Evolutionary conservation across 2,113 vertebrate species (phyloP).

Genomic region (Dipodomys stephensi): DNA sequence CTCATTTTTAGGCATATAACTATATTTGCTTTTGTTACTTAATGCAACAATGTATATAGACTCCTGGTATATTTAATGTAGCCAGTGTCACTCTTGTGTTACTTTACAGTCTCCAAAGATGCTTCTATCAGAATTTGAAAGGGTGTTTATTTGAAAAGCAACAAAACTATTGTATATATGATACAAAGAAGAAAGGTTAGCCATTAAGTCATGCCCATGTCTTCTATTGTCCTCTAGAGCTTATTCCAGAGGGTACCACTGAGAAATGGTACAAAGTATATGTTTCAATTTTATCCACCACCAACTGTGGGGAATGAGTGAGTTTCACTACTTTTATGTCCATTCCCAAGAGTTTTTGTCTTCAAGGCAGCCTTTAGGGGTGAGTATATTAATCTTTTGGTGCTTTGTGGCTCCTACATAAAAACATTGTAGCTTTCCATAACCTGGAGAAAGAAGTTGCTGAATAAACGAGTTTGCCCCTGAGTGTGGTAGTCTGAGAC

Average conservation of each 20-base stretch:
- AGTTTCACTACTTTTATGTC: neutral
- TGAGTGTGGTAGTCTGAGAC: neutral
- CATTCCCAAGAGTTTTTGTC: neutral
- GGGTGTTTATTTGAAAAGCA: neutral
- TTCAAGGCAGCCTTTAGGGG: neutral
- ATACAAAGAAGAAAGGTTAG: neutral
- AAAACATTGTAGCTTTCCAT: neutral
- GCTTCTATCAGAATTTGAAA: neutral
- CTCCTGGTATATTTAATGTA: neutral
- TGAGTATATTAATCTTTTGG: neutral
- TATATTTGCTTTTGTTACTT: neutral
- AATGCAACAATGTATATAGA: neutral
- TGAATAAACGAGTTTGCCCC: neutral
- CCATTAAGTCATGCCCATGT: neutral
- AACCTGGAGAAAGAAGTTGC: neutral
- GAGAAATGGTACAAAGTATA: neutral
- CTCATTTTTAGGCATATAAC: neutral
- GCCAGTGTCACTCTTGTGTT: neutral
- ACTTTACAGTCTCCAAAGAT: neutral
- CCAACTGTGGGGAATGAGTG: accelerated
- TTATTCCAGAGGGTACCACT: neutral
- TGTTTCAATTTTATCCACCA: neutral
- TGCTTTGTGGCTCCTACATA: neutral
- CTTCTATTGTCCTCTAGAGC: neutral
- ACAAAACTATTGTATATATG: neutral